Evolutionary conservation across 2,888 invertebrate genomes (phyloP).

Genomic region (Elysia crispata): DNA sequence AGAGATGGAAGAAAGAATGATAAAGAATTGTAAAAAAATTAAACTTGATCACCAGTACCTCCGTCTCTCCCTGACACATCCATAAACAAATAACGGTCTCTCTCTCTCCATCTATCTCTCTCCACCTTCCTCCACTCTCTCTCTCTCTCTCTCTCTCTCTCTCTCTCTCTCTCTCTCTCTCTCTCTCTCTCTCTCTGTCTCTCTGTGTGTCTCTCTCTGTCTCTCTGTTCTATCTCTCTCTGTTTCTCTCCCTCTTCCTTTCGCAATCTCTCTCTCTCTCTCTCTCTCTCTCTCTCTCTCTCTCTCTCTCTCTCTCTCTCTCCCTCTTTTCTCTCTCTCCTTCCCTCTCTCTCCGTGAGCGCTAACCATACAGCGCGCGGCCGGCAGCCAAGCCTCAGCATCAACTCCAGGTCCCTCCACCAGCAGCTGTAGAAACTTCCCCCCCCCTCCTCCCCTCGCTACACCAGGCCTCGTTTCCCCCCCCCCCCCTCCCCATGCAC

Average conservation of each 20-base stretch:
- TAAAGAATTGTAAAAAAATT: no score
- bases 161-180: constrained; percentile 9
- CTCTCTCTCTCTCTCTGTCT: not conserved
- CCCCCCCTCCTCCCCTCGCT: no score
- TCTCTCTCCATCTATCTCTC: not conserved
- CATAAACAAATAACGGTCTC: not conserved
- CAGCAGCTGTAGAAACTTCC: no score
- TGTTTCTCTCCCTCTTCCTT: not conserved
- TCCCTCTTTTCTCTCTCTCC: not conserved
- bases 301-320: not conserved
- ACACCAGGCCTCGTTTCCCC: no score
- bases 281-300: not conserved
- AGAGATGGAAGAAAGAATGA: no score
- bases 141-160: constrained; percentile 9
- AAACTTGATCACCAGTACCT: no score
- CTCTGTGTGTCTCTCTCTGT: not conserved
- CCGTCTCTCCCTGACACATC: no score
- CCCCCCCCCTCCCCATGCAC: no score
- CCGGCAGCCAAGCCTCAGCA: no score
- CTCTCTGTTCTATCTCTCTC: not conserved
- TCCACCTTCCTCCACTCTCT: not conserved
- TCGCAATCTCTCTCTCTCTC: not conserved
- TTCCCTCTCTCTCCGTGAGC: not conserved
- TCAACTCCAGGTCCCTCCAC: no score
- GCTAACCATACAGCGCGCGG: no score